Conservation (phyloP, 1,140 invertebrate species). For the Sycophaga agraensis region DNA sequence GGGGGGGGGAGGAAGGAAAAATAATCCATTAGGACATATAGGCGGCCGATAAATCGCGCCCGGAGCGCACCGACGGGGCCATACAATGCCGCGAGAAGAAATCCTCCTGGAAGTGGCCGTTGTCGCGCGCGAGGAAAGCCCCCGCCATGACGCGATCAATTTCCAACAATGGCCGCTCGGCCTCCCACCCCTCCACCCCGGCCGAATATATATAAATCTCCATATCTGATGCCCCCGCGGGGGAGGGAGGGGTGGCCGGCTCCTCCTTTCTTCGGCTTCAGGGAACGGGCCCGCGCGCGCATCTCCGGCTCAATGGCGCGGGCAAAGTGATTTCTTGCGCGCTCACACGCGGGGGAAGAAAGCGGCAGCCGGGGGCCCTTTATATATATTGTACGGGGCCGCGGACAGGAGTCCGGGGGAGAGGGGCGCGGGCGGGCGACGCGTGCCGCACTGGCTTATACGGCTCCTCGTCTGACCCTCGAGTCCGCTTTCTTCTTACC, state of each 20-base stretch:
- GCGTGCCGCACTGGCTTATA: neutral
- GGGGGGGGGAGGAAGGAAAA: too few species aligned
- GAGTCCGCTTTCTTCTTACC: neutral
- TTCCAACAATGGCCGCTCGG: conserved; percentile 34
- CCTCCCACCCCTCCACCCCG: conserved; percentile 4
- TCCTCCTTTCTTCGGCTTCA: too few species aligned
- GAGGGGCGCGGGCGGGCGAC: neutral
- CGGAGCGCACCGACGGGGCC: too few species aligned
- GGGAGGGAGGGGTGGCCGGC: conserved; percentile 9
- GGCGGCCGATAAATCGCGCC: too few species aligned
- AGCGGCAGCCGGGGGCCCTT: conserved; percentile 8
- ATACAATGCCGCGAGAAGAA: too few species aligned
- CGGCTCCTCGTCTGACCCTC: neutral
- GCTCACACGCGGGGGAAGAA: conserved; percentile 32
- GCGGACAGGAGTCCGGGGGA: conserved; percentile 23
- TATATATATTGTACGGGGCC: conserved; percentile 6
- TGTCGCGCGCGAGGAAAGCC: too few species aligned
- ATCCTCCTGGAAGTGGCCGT: too few species aligned
- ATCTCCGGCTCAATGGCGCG: conserved; percentile 20
- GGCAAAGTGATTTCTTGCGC: conserved; percentile 33
- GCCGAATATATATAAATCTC: conserved; percentile 41
- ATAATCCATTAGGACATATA: too few species aligned
- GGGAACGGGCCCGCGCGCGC: too few species aligned
- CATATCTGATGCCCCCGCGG: conserved; percentile 32
- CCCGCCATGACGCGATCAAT: conserved; percentile 41